A percentile compares a stretch with the other conserved stretches of the same genome.
Evolutionary conservation across 2,113 vertebrate species (phyloP).

Genomic region (Lichenostomus cassidix): DNA sequence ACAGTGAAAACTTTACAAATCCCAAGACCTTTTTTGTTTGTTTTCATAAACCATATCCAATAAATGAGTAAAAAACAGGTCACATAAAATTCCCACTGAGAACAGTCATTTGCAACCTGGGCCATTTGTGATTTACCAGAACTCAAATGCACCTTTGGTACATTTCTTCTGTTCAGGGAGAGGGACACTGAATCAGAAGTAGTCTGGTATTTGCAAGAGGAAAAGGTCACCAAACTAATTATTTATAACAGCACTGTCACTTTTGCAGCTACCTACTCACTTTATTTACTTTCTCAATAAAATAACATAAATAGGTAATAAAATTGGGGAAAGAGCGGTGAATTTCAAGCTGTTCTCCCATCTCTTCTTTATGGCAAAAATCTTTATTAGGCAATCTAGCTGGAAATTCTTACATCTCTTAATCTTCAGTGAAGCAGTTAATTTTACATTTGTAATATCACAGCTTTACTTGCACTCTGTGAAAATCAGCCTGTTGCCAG

Average conservation of each 20-base stretch:
- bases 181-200: neutral
- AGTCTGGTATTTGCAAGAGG: neutral
- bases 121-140: neutral
- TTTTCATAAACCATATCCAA: neutral
- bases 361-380: neutral
- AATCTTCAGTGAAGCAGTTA: neutral
- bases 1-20: neutral
- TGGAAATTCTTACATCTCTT: neutral
- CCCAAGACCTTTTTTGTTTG: neutral
- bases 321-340: accelerated
- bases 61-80: neutral
- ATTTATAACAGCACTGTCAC: neutral
- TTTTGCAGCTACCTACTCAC: neutral
- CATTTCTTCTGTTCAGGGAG: neutral
- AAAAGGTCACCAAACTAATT: neutral
- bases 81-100: neutral
- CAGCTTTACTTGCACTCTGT: neutral
- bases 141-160: neutral
- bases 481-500: neutral
- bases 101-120: accelerated
- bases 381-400: neutral
- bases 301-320: neutral
- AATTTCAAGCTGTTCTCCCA: neutral
- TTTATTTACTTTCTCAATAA: neutral
- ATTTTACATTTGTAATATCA: neutral